Percentiles rank a stretch among this genome's conserved stretches.
These are phyloP conservation scores for Eubasilissa regina DNA, from an alignment of 1,140 invertebrate genomes.

Conservation along the genomic window DNA sequence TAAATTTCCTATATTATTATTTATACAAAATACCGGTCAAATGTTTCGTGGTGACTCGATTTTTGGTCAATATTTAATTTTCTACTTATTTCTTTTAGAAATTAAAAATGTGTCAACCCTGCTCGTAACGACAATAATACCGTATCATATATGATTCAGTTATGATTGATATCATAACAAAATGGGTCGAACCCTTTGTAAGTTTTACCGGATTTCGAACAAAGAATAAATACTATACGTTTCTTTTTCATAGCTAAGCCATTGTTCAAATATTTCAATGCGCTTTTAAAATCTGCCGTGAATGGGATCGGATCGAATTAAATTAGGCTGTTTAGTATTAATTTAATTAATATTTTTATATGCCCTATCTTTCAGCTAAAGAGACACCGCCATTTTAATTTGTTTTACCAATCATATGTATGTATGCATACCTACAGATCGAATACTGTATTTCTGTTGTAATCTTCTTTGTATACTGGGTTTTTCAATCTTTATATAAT, in stretches of 20 bases:
- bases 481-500: no score
- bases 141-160: conserved; percentile 9
- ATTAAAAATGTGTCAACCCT: conserved; percentile 11
- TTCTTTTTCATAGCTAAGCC: conserved; percentile 17
- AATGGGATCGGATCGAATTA: conserved; percentile 14
- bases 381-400: no score
- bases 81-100: no score
- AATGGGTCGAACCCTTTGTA: conserved; percentile 9
- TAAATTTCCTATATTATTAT: no score
- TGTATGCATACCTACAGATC: no score
- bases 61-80: no score
- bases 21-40: no score
- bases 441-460: no score
- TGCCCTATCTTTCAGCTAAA: no score
- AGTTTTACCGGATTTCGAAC: neutral
- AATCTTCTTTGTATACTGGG: no score
- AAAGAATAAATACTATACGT: conserved; percentile 14
- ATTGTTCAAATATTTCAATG: conserved; percentile 19
- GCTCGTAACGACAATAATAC: neutral
- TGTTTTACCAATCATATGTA: no score
- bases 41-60: no score
- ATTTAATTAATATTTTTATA: neutral
- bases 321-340: conserved; percentile 6
- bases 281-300: conserved; percentile 15
- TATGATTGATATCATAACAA: conserved; percentile 40